Conservation (phyloP, 2,888 invertebrate species). For the Dasysyrphus tricinctus region DNA sequence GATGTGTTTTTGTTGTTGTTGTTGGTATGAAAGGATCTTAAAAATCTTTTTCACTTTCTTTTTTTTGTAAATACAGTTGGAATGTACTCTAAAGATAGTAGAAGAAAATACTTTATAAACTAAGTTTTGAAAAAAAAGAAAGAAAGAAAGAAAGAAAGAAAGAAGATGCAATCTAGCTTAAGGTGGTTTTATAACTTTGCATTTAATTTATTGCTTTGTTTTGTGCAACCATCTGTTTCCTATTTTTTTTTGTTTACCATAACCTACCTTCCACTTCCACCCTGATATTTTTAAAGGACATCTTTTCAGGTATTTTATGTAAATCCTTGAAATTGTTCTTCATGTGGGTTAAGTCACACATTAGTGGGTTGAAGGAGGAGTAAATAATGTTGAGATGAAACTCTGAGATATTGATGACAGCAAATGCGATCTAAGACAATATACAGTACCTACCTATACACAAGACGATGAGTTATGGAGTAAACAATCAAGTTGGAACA, state of each 20-base stretch:
- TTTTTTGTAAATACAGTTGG: not conserved
- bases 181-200: constrained; percentile 58
- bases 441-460: no score
- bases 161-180: constrained; percentile 41
- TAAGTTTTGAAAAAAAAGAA: not conserved
- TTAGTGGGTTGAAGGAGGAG: not conserved
- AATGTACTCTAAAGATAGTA: not conserved
- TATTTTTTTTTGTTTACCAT: not conserved
- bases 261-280: not conserved
- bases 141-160: not conserved
- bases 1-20: constrained; percentile 10
- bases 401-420: not conserved
- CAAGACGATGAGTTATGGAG: constrained; percentile 23
- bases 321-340: not conserved
- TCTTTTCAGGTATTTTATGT: constrained; percentile 6
- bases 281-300: constrained; percentile 5
- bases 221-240: constrained; percentile 28
- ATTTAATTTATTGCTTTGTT: constrained; percentile 64
- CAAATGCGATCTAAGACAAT: constrained; percentile 16
- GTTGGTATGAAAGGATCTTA: constrained; percentile 10
- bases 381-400: constrained; percentile 22
- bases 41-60: not conserved
- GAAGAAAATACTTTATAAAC: constrained; percentile 2
- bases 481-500: constrained; percentile 38
- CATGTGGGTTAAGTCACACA: constrained; percentile 28